Base-by-base conservation (phyloP, 2,113 vertebrate genomes). In the Isurus oxyrinchus region DNA sequence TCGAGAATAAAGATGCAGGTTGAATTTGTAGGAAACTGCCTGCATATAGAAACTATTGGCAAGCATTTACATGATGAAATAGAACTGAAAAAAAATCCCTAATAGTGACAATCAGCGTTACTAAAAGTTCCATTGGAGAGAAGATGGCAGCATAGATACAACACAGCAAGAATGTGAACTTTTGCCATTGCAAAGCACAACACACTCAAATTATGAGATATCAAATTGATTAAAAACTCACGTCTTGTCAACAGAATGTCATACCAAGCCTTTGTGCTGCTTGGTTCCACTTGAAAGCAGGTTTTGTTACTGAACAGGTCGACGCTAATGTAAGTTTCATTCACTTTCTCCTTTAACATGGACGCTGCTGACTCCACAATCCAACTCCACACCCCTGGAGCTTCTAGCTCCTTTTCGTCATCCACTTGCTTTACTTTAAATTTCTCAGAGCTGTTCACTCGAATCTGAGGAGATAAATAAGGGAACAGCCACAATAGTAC, bases 241-340 rank as follows among this genome's bases (percentile, higher is more conserved):
- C 99, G 98, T 49, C 98, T 98, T 87, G 97, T 96, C 27, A 98
- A 96, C 40, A 97, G 44, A 0, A 99, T 94, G 1, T 96, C 97
- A 97, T 99, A 99, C 0, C 0, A 0, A 23, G 98, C 97, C n/a
- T 0, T 0, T 0, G 88, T 3, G 53, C 98, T 98, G 79, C 97
- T 96, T 81, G 98, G 98, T 35, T 99, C 98, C 0, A 99, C 98
- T 96, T 98, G 98, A 96, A 99, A 98, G 97, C 99, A 99, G 21
- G 98, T 99, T 97, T 99, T 98, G 88, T 97, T 97, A 97, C 97
- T 98, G 97, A 99, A 99, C 4, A 99, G 97, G 96, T 97, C 97
- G 96, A 99, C 97, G 0, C 98, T 98, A 53, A 99, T 98, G 91
- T 97, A 98, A 87, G 99, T 99, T 96, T 99, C 98, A 49, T 99